phyloP scores from a whole-genome alignment of 1,140 invertebrate genomes.

The Pemphigus obesinymphae region DNA sequence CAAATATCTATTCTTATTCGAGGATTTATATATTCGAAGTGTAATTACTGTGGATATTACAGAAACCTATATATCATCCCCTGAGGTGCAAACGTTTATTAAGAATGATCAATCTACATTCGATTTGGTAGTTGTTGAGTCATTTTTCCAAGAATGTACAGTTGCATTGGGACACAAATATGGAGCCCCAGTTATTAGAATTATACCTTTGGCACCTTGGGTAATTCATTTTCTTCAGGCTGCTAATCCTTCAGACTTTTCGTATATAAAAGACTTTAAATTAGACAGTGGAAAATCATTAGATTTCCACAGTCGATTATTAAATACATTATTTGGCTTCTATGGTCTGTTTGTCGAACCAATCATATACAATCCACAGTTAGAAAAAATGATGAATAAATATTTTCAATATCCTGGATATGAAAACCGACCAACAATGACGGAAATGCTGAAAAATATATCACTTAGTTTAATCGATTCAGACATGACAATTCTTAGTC shows the following conservation, averaged over 20 bases:
- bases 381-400: background rate
- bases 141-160: constrained; percentile 43
- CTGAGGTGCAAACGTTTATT: background rate
- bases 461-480: constrained; percentile 45
- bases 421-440: constrained; percentile 44
- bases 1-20: background rate
- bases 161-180: constrained; percentile 48
- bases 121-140: constrained; percentile 44
- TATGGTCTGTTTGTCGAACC: background rate
- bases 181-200: background rate
- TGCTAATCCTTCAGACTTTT: constrained; percentile 30
- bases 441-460: constrained; percentile 50
- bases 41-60: background rate
- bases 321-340: constrained; percentile 20
- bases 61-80: background rate
- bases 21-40: background rate
- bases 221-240: background rate
- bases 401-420: constrained; percentile 24
- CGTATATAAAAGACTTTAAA: constrained; percentile 39
- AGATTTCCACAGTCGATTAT: background rate
- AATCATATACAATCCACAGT: background rate
- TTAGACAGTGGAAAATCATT: constrained; percentile 7
- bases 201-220: background rate
- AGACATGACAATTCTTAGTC: constrained; percentile 46
- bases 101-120: constrained; percentile 34